Evolutionary conservation across 2,797 vertebrate genomes (phyloP).

Genomic region (Myioborus miniatus): DNA sequence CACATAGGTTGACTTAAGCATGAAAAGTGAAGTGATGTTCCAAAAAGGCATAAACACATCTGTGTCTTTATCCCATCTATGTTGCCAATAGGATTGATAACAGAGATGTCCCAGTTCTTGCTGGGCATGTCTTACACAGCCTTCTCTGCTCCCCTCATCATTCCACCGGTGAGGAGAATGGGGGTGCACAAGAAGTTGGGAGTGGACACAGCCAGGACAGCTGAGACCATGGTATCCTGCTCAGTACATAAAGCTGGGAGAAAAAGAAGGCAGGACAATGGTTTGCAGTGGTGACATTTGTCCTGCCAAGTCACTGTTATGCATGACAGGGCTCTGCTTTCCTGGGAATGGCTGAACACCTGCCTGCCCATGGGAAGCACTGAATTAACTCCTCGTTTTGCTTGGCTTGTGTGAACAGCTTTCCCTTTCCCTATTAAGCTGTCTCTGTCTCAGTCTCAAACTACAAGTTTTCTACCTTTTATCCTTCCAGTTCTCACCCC

Average conservation of each 20-base stretch:
- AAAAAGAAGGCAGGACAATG: not conserved
- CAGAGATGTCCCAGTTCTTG: not conserved
- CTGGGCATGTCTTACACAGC: not conserved
- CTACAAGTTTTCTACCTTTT: not conserved
- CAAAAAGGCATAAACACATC: not conserved
- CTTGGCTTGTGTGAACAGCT: fast-evolving
- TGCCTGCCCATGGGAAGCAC: fast-evolving
- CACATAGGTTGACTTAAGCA: not conserved
- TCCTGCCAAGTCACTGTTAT: fast-evolving
- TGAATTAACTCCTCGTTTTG: not conserved
- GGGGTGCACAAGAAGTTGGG: not conserved
- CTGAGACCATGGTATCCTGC: fast-evolving
- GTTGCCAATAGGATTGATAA: not conserved
- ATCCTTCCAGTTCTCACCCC: not conserved
- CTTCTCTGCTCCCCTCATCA: not conserved
- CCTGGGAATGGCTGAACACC: not conserved
- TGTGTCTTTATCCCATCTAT: not conserved
- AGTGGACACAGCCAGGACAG: not conserved
- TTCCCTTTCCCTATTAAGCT: not conserved
- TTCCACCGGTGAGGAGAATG: fast-evolving
- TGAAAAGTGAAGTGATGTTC: not conserved
- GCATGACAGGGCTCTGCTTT: not conserved
- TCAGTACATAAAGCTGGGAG: not conserved
- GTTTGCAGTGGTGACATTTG: not conserved
- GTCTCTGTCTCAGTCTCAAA: not conserved